A percentile compares a stretch with the other conserved stretches of the same genome.
These are phyloP conservation scores for Aphelenchoides fujianensis DNA, from an alignment of 1,140 invertebrate genomes.

Conservation along the genomic window DNA sequence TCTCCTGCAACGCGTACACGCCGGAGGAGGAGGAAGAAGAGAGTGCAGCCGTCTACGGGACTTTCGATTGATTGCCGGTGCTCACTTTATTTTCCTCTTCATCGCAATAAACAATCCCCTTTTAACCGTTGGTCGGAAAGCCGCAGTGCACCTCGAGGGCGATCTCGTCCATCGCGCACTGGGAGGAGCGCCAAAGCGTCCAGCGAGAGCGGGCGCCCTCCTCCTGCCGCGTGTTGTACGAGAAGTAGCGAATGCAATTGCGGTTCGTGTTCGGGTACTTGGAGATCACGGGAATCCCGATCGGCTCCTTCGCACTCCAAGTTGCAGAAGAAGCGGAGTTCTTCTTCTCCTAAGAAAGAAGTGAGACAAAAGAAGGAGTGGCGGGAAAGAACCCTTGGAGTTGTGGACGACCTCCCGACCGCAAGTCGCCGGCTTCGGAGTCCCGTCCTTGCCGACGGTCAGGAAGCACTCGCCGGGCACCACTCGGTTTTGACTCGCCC, in stretches of 20 bases:
- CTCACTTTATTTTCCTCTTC: conserved; percentile 15
- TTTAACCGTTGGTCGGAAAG: conserved; percentile 17
- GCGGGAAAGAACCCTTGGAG: no score
- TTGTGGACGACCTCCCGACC: conserved; percentile 7
- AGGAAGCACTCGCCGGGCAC: conserved; percentile 3
- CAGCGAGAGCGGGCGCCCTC: not conserved
- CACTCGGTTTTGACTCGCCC: not conserved
- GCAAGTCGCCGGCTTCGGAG: conserved; percentile 5
- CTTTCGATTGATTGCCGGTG: conserved; percentile 13
- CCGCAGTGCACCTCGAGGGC: conserved; percentile 16
- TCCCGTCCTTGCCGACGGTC: conserved; percentile 19
- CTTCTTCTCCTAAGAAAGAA: conserved; percentile 11
- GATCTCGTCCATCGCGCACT: conserved; percentile 19
- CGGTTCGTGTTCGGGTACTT: conserved; percentile 16
- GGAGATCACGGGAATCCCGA: conserved; percentile 7
- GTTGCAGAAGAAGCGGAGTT: conserved; percentile 8
- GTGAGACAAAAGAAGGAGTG: no score
- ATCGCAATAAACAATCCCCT: conserved; percentile 8
- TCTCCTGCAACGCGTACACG: conserved; percentile 9
- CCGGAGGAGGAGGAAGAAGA: conserved; percentile 7
- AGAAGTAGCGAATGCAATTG: conserved; percentile 16
- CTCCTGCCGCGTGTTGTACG: not conserved
- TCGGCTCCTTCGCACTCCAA: conserved; percentile 1
- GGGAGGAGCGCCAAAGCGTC: not conserved
- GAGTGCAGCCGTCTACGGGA: conserved; percentile 6